Evolutionary conservation across 2,113 vertebrate genomes (phyloP).

Genomic region (Ammodytes dubius): DNA sequence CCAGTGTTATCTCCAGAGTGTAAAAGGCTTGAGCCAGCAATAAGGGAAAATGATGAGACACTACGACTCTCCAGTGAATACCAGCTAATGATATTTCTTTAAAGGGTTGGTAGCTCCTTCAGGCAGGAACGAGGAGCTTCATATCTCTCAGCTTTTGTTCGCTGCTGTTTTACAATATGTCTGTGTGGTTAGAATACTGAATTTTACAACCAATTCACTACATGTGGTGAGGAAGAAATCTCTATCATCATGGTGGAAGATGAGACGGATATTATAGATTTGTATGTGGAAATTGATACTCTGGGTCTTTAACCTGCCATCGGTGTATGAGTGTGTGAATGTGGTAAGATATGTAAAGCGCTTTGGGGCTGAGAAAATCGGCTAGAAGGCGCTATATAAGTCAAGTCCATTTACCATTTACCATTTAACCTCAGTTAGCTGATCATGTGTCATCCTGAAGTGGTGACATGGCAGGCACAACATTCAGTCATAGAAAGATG

Average conservation of each 20-base stretch:
- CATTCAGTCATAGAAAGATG: too few species aligned
- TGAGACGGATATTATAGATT: neutral
- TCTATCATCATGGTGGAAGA: neutral
- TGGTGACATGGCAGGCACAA: neutral
- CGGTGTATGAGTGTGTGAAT: too few species aligned
- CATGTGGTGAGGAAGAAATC: neutral
- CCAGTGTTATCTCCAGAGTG: too few species aligned
- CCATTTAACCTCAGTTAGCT: neutral
- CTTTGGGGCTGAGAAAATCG: too few species aligned
- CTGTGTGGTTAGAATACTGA: neutral
- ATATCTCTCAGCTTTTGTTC: neutral
- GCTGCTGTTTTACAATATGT: neutral
- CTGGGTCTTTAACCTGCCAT: neutral
- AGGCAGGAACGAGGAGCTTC: neutral
- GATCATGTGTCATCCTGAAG: neutral
- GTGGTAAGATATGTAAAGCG: too few species aligned
- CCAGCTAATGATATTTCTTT: too few species aligned
- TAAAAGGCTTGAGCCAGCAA: too few species aligned
- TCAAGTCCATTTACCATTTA: too few species aligned
- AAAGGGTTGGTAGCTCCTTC: neutral
- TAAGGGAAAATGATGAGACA: too few species aligned
- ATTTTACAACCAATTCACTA: neutral
- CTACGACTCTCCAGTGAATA: too few species aligned
- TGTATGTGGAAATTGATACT: neutral
- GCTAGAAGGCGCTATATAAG: too few species aligned